Conservation (phyloP, 2,888 invertebrate genomes). For the Blera fallax region DNA sequence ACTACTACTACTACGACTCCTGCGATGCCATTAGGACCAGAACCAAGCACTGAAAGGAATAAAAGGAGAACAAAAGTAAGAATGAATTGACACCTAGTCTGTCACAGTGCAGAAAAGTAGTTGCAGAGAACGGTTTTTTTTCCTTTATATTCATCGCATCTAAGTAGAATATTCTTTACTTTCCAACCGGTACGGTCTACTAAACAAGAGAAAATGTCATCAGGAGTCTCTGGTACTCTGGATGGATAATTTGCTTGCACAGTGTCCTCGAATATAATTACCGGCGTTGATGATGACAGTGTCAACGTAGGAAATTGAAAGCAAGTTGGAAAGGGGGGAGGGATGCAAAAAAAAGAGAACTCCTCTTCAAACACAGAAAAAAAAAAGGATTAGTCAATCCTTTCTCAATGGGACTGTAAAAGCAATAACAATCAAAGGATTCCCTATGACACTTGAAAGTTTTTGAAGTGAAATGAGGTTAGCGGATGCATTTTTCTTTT, state of each 20-base stretch:
- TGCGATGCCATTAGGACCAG: constrained; percentile 22
- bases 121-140: neutral
- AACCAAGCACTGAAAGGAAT: neutral
- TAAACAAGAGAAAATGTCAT: constrained; percentile 34
- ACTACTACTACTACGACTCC: neutral
- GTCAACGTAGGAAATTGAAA: neutral
- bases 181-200: constrained; percentile 27
- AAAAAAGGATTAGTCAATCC: constrained; percentile 8
- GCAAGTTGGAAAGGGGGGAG: neutral
- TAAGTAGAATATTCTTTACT: neutral
- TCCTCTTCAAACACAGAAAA: neutral
- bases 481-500: constrained; percentile 34
- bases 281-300: constrained; percentile 41
- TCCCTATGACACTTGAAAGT: constrained; percentile 36
- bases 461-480: constrained; percentile 13
- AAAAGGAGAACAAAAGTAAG: constrained; percentile 10
- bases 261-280: constrained; percentile 41
- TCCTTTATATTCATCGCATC: neutral
- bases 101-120: constrained; percentile 11
- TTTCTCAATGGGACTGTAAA: neutral
- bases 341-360: neutral
- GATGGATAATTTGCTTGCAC: constrained; percentile 38
- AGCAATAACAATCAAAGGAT: constrained; percentile 21
- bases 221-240: neutral
- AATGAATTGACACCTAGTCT: constrained; percentile 35